These are phyloP conservation scores for Cyprinodon brontotheroides DNA, from an alignment of 2,113 vertebrate species.

Conservation along the genomic window DNA sequence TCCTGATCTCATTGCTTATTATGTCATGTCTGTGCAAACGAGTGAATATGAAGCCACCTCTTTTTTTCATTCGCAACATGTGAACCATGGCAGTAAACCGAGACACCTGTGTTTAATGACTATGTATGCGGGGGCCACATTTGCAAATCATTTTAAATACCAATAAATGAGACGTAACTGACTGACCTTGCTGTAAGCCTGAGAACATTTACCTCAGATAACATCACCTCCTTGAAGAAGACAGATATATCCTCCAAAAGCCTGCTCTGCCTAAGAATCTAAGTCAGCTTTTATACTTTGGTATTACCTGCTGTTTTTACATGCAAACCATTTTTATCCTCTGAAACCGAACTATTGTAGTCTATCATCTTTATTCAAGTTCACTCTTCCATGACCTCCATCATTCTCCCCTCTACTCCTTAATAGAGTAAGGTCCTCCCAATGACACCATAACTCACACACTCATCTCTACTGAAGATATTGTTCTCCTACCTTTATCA, in stretches of 20 bases:
- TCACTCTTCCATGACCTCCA: slow-evolving; percentile 59
- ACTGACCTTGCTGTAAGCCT: slow-evolving; percentile 59
- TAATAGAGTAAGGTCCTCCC: slow-evolving; percentile 64
- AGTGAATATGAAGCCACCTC: slow-evolving; percentile 58
- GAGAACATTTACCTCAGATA: slow-evolving; percentile 57
- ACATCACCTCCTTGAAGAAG: slow-evolving; percentile 47
- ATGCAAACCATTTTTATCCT: slow-evolving; percentile 58
- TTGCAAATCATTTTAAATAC: slow-evolving; percentile 80
- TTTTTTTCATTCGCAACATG: slow-evolving; percentile 40
- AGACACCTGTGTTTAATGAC: slow-evolving; percentile 71
- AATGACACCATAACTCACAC: slow-evolving; percentile 67
- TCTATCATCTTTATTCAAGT: slow-evolving; percentile 71
- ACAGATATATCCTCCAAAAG: slow-evolving; percentile 16
- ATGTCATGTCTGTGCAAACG: slow-evolving; percentile 67
- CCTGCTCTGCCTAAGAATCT: slow-evolving; percentile 23
- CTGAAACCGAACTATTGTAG: slow-evolving; percentile 26
- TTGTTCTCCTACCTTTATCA: slow-evolving; percentile 50
- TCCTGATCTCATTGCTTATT: slow-evolving; percentile 75
- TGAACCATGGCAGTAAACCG: slow-evolving; percentile 27
- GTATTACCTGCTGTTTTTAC: slow-evolving; percentile 46
- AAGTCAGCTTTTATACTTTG: slow-evolving; percentile 58
- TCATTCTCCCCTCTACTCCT: slow-evolving; percentile 61
- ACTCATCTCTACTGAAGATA: slow-evolving; percentile 38
- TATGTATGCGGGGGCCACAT: slow-evolving; percentile 66
- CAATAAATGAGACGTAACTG: slow-evolving; percentile 65